These are phyloP conservation scores for Metalampra italica DNA, from an alignment of 2,888 invertebrate genomes.

Conservation along the genomic window DNA sequence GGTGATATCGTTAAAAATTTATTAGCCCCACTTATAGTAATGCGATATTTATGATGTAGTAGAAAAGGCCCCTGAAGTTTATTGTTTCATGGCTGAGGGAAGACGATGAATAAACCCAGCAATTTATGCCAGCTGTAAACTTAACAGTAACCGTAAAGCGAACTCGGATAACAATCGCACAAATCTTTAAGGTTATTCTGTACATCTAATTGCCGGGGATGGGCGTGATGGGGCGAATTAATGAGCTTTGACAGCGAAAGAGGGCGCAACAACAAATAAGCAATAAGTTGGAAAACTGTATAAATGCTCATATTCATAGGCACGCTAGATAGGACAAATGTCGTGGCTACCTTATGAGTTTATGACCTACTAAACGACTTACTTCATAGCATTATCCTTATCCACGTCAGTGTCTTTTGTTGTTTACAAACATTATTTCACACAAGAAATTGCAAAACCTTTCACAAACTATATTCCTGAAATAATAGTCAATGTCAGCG, in stretches of 20 bases:
- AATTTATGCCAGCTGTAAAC: constrained; percentile 59
- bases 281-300: no score
- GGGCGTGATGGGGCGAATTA: not conserved
- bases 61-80: constrained; percentile 52
- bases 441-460: not conserved
- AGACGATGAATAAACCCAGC: constrained; percentile 58
- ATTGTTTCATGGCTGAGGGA: constrained; percentile 61
- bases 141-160: constrained; percentile 38
- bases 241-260: no score
- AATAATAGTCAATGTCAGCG: constrained; percentile 55
- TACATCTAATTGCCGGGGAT: not conserved
- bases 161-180: constrained; percentile 36
- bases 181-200: constrained; percentile 25
- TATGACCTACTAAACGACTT: no score
- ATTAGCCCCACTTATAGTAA: constrained; percentile 66
- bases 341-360: no score
- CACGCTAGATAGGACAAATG: no score
- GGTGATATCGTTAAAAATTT: constrained; percentile 60
- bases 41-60: constrained; percentile 63
- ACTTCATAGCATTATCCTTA: not conserved
- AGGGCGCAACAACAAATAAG: no score
- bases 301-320: no score
- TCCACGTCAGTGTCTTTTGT: no score
- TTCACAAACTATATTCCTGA: constrained; percentile 10
- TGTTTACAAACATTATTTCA: no score